These are phyloP conservation scores for Alloplasta piceator DNA, from an alignment of 2,888 invertebrate species.

Conservation along the genomic window DNA sequence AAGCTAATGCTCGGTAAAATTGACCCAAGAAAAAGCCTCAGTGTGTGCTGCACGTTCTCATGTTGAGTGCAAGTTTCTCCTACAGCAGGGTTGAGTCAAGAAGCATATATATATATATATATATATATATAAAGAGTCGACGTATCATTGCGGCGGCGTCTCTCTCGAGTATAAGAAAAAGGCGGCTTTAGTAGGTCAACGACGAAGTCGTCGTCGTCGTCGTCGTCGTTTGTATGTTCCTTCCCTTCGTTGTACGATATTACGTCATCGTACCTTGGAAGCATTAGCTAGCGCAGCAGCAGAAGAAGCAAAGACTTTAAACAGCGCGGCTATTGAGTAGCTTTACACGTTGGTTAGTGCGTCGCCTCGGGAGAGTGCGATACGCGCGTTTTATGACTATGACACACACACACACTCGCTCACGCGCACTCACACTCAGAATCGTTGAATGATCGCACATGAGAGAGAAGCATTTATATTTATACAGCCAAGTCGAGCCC, in stretches of 20 bases:
- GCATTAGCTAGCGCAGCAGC: conserved; percentile 68
- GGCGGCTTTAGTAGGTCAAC: conserved; percentile 77
- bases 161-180: conserved; percentile 48
- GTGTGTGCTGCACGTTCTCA: no score
- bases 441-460: not conserved
- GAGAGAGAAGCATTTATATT: not conserved
- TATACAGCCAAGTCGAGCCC: conserved; percentile 4
- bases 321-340: conserved; percentile 40
- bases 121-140: no score
- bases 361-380: conserved; percentile 37
- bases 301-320: not conserved
- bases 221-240: conserved; percentile 65
- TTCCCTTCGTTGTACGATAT: conserved; percentile 72
- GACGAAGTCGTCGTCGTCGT: conserved; percentile 69
- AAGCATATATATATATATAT: no score
- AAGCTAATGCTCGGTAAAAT: no score
- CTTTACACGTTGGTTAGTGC: conserved; percentile 40
- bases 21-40: no score
- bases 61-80: no score
- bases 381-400: conserved; percentile 51
- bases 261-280: conserved; percentile 72
- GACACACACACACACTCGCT: not conserved
- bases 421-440: conserved; percentile 1
- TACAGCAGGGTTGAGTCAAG: no score
- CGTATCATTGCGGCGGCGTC: conserved; percentile 14